Evolutionary conservation across 2,113 vertebrate species (phyloP).

Genomic region (Danionella cerebrum): DNA sequence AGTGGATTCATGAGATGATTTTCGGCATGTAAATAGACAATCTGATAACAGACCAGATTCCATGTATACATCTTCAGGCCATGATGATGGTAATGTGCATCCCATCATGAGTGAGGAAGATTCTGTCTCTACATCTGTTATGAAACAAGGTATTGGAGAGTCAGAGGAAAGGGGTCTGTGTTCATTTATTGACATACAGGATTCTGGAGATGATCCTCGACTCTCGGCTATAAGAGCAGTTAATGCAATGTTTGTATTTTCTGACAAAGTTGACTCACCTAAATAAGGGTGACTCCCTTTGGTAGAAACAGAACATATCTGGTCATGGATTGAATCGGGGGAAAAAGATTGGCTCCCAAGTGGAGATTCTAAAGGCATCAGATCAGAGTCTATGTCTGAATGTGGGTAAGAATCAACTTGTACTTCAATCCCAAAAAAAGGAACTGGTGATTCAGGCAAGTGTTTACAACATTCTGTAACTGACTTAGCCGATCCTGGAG

Average conservation of each 20-base stretch:
- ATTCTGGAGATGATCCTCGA: conserved; percentile 42
- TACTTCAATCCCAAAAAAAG: conserved; percentile 23
- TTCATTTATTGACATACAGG: conserved; percentile 24
- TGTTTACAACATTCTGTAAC: conserved; percentile 24
- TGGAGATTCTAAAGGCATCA: neutral
- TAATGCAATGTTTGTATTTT: conserved; percentile 16
- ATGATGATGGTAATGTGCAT: conserved; percentile 6
- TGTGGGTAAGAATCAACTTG: neutral
- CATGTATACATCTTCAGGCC: conserved; percentile 24
- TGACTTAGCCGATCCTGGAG: conserved; percentile 27
- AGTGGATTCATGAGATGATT: conserved; percentile 39
- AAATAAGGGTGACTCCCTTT: neutral
- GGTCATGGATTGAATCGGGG: conserved; percentile 30
- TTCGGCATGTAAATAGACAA: conserved; percentile 23
- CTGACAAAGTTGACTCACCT: conserved; percentile 37
- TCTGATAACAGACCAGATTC: neutral
- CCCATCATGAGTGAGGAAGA: neutral
- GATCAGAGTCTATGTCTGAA: conserved; percentile 28
- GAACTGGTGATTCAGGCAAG: conserved; percentile 34
- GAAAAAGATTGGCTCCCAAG: conserved; percentile 37
- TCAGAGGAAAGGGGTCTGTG: conserved; percentile 27
- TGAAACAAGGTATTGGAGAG: conserved; percentile 35
- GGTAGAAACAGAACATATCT: neutral
- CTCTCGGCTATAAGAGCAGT: conserved; percentile 19
- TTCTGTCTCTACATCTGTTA: neutral